Conservation (phyloP, 2,113 vertebrate genomes). For the Engystomops pustulosus region DNA sequence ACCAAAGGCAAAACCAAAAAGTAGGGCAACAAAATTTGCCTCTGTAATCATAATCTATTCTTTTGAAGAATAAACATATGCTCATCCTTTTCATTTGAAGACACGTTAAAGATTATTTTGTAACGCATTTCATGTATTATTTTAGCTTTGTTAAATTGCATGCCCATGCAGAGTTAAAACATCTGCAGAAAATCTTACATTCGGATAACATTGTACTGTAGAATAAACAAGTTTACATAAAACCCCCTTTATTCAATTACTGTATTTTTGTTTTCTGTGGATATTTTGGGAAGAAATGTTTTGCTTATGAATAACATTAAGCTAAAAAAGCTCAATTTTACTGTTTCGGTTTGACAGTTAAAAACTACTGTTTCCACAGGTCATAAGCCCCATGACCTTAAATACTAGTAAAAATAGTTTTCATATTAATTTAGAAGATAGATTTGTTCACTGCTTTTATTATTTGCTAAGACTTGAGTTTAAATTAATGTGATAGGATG, state of each 20-base stretch:
- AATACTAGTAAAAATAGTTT: no score
- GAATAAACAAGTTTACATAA: no score
- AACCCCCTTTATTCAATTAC: no score
- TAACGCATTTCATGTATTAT: not conserved
- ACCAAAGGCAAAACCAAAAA: slow-evolving; percentile 53
- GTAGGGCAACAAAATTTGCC: slow-evolving; percentile 49
- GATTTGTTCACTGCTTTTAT: no score
- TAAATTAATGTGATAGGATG: no score
- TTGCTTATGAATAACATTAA: not conserved
- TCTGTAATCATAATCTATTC: slow-evolving; percentile 49
- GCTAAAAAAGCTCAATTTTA: not conserved
- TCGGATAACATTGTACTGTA: not conserved
- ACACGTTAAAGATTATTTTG: slow-evolving; percentile 35
- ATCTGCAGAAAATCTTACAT: not conserved
- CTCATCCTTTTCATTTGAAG: slow-evolving; percentile 42
- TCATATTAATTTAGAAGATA: no score
- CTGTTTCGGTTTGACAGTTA: no score
- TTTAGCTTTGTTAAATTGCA: slow-evolving; percentile 24
- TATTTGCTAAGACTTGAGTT: no score
- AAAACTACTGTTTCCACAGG: not conserved
- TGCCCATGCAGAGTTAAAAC: not conserved
- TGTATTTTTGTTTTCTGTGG: not conserved
- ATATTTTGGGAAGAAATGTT: not conserved
- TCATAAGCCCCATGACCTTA: no score
- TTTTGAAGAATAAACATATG: slow-evolving; percentile 56